Evolutionary conservation across 1,140 invertebrate species (phyloP).

Genomic region (Dryas iulia): DNA sequence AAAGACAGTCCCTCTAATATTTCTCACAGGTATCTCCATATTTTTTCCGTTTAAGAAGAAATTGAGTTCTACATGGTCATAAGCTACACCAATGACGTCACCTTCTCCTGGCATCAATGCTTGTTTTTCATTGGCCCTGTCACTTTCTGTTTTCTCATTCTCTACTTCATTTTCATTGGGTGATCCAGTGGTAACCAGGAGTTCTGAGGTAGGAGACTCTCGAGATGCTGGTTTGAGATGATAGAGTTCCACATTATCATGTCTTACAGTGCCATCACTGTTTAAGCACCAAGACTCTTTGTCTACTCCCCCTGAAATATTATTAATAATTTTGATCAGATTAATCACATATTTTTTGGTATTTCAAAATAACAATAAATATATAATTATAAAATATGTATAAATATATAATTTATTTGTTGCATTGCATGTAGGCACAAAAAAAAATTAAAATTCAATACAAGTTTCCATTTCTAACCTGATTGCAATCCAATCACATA

Average conservation of each 20-base stretch:
- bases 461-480: constrained; percentile 3
- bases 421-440: no score
- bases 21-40: constrained; percentile 91
- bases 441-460: background rate
- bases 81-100: constrained; percentile 96
- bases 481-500: constrained; percentile 3
- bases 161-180: constrained; percentile 48
- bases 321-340: no score
- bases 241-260: constrained; percentile 90
- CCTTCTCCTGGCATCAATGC: constrained; percentile 89
- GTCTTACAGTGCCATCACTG: constrained; percentile 92
- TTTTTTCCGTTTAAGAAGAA: constrained; percentile 97
- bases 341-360: no score
- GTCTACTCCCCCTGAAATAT: constrained; percentile 87
- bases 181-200: constrained; percentile 57
- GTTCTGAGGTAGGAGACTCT: constrained; percentile 78
- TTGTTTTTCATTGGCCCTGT: constrained; percentile 38
- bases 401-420: no score
- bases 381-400: no score
- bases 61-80: constrained; percentile 98
- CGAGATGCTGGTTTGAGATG: constrained; percentile 81
- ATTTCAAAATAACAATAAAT: no score
- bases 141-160: constrained; percentile 51
- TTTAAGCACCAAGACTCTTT: constrained; percentile 96
- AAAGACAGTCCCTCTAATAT: constrained; percentile 94